phyloP scores from a whole-genome alignment of 2,113 vertebrate species.

The Protobothrops flavoviridis region DNA sequence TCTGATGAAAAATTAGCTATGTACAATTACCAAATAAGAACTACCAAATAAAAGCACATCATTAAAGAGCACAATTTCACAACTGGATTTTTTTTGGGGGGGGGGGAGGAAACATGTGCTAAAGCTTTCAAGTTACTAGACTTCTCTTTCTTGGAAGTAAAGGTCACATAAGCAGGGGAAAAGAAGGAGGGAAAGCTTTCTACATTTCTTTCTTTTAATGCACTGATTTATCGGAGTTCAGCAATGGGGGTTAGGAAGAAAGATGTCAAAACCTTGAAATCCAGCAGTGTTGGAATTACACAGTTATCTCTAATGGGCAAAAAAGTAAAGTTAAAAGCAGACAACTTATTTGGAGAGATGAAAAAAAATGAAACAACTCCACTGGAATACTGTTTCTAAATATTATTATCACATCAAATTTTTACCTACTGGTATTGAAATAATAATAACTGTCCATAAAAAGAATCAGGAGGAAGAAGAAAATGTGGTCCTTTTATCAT shows the following conservation, averaged over 20 bases:
- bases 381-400: background rate
- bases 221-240: slow-evolving; percentile 29
- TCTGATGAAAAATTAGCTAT: background rate
- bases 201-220: slow-evolving; percentile 16
- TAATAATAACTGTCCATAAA: background rate
- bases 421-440: background rate
- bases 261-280: slow-evolving; percentile 11
- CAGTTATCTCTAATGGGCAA: background rate
- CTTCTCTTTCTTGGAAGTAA: slow-evolving; percentile 7
- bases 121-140: slow-evolving; percentile 7
- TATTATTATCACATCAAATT: background rate
- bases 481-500: background rate
- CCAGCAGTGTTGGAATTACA: slow-evolving; percentile 20
- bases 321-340: slow-evolving; percentile 8
- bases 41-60: background rate
- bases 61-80: background rate
- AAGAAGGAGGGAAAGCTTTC: background rate
- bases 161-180: slow-evolving; percentile 1
- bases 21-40: background rate
- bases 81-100: background rate
- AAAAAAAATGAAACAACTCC: background rate
- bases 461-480: background rate
- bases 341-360: slow-evolving; percentile 6
- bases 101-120: background rate
- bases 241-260: slow-evolving; percentile 8